These are phyloP conservation scores for Isichthys henryi DNA, from an alignment of 2,113 vertebrate genomes.

Conservation along the genomic window DNA sequence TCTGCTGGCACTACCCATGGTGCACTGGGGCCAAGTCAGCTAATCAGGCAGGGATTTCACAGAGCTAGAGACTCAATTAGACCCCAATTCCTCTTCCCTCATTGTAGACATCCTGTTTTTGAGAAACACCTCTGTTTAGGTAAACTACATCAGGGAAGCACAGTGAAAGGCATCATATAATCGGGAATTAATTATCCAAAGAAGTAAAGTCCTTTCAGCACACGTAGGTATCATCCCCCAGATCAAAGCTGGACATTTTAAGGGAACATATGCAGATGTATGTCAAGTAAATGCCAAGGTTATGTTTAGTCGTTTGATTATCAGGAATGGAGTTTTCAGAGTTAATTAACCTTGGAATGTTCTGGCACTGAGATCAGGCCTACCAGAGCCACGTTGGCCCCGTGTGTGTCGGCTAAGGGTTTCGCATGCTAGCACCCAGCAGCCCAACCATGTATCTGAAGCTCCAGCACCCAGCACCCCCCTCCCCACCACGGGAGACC, in stretches of 20 bases:
- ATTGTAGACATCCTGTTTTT: background rate
- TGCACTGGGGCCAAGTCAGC: background rate
- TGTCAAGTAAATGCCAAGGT: background rate
- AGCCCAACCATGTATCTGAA: background rate
- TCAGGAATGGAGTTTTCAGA: background rate
- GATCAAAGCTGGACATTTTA: background rate
- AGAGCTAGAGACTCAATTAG: background rate
- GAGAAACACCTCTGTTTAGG: background rate
- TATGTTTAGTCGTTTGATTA: background rate
- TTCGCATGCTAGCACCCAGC: background rate
- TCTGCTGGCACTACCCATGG: background rate
- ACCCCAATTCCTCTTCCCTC: background rate
- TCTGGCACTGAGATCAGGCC: background rate
- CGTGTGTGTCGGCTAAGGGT: background rate
- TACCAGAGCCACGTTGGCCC: background rate
- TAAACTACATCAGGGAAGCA: background rate
- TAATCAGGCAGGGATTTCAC: background rate
- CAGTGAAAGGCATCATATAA: background rate
- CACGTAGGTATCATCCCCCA: background rate
- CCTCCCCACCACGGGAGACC: background rate
- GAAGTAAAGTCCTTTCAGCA: background rate
- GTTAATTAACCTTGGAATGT: background rate
- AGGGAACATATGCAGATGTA: background rate
- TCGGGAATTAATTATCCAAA: background rate
- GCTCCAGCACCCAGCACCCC: background rate